Evolutionary conservation across 2,888 invertebrate species (phyloP).

Genomic region (Brassicogethes aeneus): DNA sequence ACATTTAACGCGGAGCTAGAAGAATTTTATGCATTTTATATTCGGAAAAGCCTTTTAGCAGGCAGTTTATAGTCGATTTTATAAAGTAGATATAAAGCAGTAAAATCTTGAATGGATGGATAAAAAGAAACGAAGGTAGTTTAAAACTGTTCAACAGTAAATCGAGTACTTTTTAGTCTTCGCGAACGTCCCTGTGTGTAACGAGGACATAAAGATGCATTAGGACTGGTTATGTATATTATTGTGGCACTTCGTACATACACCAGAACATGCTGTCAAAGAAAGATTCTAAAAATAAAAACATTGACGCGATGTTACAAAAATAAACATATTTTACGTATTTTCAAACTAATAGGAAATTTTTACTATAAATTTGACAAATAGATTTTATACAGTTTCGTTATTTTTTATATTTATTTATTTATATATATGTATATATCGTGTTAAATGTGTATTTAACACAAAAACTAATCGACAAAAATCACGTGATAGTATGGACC

Average conservation of each 20-base stretch:
- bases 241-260: slow-evolving; percentile 28
- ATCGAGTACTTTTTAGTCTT: slow-evolving; percentile 20
- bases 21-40: slow-evolving; percentile 5
- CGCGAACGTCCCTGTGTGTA: slow-evolving; percentile 19
- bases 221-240: slow-evolving; percentile 31
- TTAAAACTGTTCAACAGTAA: slow-evolving; percentile 19
- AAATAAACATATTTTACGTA: too few relatives aligned
- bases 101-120: slow-evolving; percentile 16
- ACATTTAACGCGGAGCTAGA: not conserved
- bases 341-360: too few relatives aligned
- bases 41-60: slow-evolving; percentile 12
- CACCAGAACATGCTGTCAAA: too few relatives aligned
- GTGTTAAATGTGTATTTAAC: too few relatives aligned
- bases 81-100: slow-evolving; percentile 15
- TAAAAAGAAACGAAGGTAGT: slow-evolving; percentile 17
- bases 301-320: too few relatives aligned
- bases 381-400: too few relatives aligned
- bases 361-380: too few relatives aligned
- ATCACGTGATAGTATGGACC: too few relatives aligned
- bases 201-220: slow-evolving; percentile 30
- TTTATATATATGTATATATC: too few relatives aligned
- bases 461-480: too few relatives aligned
- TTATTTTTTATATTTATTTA: too few relatives aligned
- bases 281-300: slow-evolving; percentile 28
- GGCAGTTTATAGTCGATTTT: slow-evolving; percentile 15